Conservation (phyloP, 2,888 invertebrate genomes). For the Gisinianus flammeolus region DNA sequence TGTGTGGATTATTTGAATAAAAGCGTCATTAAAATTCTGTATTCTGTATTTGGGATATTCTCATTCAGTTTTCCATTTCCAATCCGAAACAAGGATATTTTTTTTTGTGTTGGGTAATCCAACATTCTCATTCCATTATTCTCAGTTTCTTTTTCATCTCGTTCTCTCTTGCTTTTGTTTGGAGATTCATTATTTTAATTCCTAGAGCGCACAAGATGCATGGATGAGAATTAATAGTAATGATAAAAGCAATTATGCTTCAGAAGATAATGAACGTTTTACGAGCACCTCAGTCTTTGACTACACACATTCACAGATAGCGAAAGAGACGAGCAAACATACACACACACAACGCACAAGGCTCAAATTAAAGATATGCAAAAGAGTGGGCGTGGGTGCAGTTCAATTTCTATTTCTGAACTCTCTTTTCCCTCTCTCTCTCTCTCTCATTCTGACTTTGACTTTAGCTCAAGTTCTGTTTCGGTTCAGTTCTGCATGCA, state of each 20-base stretch:
- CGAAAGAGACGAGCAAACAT: no score
- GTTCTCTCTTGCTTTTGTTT: no score
- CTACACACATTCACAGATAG: no score
- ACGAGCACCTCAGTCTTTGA: conserved; percentile 18
- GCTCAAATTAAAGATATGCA: conserved; percentile 29
- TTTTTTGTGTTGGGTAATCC: no score
- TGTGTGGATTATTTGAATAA: not conserved
- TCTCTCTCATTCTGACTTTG: not conserved
- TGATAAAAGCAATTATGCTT: conserved; percentile 23
- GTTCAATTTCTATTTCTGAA: not conserved
- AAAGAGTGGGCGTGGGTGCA: conserved; percentile 20
- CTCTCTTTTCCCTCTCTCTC: not conserved
- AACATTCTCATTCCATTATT: no score
- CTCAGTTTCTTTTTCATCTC: no score
- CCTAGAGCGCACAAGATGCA: no score
- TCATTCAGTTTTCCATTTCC: no score
- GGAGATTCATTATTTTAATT: no score
- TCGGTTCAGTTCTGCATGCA: no score
- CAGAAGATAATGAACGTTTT: conserved; percentile 28
- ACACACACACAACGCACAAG: not conserved
- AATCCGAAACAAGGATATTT: no score
- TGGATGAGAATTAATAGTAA: not conserved
- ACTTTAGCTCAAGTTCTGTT: not conserved
- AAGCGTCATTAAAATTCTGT: not conserved
- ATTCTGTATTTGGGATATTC: not conserved